A percentile compares a stretch with the other conserved stretches of the same genome.
These are phyloP conservation scores for Melinaea menophilus DNA, from an alignment of 2,888 invertebrate genomes.

Conservation along the genomic window DNA sequence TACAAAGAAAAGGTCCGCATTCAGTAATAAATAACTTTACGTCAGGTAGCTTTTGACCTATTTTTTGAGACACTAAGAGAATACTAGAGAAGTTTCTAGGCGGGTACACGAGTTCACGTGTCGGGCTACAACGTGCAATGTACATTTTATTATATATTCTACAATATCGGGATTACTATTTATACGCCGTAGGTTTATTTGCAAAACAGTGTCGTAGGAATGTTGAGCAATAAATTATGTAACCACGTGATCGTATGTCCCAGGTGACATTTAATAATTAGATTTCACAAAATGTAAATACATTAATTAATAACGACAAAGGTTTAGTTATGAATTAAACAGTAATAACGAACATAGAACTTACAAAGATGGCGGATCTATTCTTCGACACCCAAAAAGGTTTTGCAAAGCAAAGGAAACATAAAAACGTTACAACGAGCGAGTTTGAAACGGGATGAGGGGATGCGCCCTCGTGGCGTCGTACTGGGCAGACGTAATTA, in stretches of 20 bases:
- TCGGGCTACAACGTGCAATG: constrained; percentile 21
- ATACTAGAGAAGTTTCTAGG: constrained; percentile 22
- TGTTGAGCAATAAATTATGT: no score
- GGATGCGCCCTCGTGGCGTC: constrained; percentile 50
- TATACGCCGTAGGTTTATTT: no score
- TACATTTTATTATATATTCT: constrained; percentile 24
- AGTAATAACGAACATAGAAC: constrained; percentile 11
- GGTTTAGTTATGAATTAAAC: constrained; percentile 22
- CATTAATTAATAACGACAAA: neutral
- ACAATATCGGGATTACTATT: no score
- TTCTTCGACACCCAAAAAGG: constrained; percentile 27
- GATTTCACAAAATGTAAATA: constrained; percentile 14
- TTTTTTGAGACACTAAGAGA: constrained; percentile 25
- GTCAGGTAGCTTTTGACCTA: constrained; percentile 29
- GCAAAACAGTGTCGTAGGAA: no score
- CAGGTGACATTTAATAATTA: constrained; percentile 6
- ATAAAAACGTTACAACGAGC: constrained; percentile 26
- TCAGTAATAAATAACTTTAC: constrained; percentile 28
- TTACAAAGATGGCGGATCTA: constrained; percentile 14
- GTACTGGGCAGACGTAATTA: constrained; percentile 60
- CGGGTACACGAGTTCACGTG: constrained; percentile 19
- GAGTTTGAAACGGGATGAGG: constrained; percentile 28
- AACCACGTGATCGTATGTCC: no score
- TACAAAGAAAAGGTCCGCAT: constrained; percentile 14
- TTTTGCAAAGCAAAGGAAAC: constrained; percentile 24